phyloP scores from a whole-genome alignment of 2,113 vertebrate genomes.

The Dinomys branickii region DNA sequence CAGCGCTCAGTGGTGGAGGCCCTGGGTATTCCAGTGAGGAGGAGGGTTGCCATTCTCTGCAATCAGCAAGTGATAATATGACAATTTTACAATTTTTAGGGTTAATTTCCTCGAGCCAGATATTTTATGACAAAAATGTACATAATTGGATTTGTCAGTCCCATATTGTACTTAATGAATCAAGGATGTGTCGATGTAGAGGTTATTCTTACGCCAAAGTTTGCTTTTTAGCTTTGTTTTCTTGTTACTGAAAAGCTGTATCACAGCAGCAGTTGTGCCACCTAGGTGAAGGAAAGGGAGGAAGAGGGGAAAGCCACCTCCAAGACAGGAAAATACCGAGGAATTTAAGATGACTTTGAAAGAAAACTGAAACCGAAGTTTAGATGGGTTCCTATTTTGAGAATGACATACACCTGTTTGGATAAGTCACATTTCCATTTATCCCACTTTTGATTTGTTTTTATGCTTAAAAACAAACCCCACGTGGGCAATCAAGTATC shows the following conservation, averaged over 20 bases:
- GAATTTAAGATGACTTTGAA: constrained; percentile 9
- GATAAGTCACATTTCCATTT: neutral
- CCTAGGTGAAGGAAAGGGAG: neutral
- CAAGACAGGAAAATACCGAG: constrained; percentile 30
- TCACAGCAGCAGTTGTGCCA: neutral
- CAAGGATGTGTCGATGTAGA: neutral
- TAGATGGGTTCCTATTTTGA: constrained; percentile 26
- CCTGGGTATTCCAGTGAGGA: constrained; percentile 62
- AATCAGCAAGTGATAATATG: constrained; percentile 49
- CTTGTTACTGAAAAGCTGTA: constrained; percentile 11
- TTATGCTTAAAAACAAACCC: constrained; percentile 46
- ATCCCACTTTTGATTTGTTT: neutral
- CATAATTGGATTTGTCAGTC: neutral
- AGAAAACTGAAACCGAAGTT: constrained; percentile 33
- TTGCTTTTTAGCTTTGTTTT: constrained; percentile 33
- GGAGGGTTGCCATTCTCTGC: constrained; percentile 48
- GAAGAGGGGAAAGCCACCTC: neutral
- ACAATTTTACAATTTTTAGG: constrained; percentile 45
- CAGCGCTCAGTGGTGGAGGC: constrained; percentile 56
- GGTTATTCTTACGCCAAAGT: constrained; percentile 43
- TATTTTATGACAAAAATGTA: constrained; percentile 22
- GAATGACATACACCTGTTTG: neutral
- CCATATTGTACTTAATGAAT: neutral
- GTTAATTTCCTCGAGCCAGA: constrained; percentile 38
- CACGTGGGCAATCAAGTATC: neutral